These are phyloP conservation scores for Ernsta delagoae DNA, from an alignment of 2,888 invertebrate species.

Conservation along the genomic window DNA sequence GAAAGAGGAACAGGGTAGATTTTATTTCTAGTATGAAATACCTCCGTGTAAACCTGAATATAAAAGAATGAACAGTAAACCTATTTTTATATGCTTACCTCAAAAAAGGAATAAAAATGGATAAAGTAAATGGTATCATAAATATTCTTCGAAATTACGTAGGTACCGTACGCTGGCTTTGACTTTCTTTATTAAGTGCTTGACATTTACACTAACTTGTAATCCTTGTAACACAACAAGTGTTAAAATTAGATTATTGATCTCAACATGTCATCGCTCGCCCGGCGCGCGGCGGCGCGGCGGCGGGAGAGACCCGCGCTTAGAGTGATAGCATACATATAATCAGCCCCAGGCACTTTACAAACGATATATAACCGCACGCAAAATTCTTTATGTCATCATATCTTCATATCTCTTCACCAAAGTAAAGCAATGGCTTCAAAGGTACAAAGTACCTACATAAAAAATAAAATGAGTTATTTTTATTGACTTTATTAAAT, in stretches of 20 bases:
- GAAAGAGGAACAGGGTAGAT: no score
- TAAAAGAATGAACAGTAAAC: no score
- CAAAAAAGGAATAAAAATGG: no score
- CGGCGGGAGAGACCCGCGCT: slow-evolving; percentile 22
- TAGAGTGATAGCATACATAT: slow-evolving; percentile 1
- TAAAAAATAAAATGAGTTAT: not conserved
- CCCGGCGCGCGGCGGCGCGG: no score
- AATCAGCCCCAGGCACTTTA: slow-evolving; percentile 40
- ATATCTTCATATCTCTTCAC: slow-evolving; percentile 33
- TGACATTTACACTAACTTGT: slow-evolving; percentile 45
- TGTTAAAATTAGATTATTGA: slow-evolving; percentile 51
- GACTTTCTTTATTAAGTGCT: slow-evolving; percentile 31
- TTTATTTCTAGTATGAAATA: no score
- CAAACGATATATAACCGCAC: slow-evolving; percentile 39
- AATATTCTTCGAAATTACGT: slow-evolving; percentile 21
- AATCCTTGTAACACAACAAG: slow-evolving; percentile 55
- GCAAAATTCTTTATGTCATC: slow-evolving; percentile 19
- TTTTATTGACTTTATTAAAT: not conserved
- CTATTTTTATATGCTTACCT: no score
- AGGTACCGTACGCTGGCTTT: slow-evolving; percentile 13
- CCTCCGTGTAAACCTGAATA: no score
- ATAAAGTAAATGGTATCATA: no score
- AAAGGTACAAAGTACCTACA: slow-evolving; percentile 39
- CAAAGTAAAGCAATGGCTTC: slow-evolving; percentile 43
- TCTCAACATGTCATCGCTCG: slow-evolving; percentile 49